Evolutionary conservation across 2,113 vertebrate genomes (phyloP), one percentile per base, ranked within the genome.

Genomic region (Cyprinodon brontotheroides): DNA sequence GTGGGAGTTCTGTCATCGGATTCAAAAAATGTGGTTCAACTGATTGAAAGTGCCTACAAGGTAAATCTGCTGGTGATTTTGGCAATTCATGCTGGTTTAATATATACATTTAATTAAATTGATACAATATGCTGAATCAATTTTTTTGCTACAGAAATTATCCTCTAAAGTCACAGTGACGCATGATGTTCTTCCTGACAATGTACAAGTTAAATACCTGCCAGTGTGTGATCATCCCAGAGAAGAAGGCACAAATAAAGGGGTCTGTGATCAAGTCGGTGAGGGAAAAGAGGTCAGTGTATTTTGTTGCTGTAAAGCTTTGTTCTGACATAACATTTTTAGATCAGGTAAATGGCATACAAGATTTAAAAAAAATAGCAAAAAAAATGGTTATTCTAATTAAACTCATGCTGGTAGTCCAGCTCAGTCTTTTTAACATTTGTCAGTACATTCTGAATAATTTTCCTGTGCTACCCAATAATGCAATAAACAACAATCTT

Each of bases 101-200:
- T 4, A 57, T 4, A 57, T 7, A 57, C 17, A 57, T n/a, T n/a
- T 0, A 9, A 8, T 8, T 20, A 29, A 29, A 29, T 29, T 29
- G 29, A 29, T 29, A 29, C 29, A 57, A 57, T 17, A 57, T 57
- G 50, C 13, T 37, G 5, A 41, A 48, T 85, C 2, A 77, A 13
- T 29, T 77, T 7, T 64, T 64, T 71, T 12, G 61, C 53, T 11
- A 22, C 93, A 99, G 98, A 95, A 93, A 70, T 91, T 99, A 37
- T 97, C 97, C 50, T 99, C 97, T 0, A 95, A 92, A 80, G 95
- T 99, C 29, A 97, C 97, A 40, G 43, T 99, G 90, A 95, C 95
- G 0, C 96, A 98, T 70, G 90, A 90, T 15, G 29, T 62, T 20
- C 86, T 97, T 22, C 96, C 95, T 0, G 90, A 96, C 0, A 65